Conservation (phyloP, 92 coral and sea anemone species). For the Galaxea fascicularis region DNA sequence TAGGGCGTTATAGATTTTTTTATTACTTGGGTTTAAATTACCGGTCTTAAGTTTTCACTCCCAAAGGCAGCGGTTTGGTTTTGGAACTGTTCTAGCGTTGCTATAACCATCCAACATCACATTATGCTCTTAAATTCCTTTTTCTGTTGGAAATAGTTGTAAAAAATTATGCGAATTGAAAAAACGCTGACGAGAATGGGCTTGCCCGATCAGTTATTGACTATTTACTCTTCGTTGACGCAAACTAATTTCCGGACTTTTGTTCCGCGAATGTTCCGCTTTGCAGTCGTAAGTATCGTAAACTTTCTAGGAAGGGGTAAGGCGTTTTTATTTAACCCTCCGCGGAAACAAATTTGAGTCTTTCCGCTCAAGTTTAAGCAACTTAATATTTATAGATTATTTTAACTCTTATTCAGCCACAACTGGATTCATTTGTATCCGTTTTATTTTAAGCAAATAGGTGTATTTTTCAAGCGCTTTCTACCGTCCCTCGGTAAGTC, state of each 20-base stretch:
- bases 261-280: background rate
- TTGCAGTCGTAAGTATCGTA: background rate
- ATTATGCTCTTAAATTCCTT: too few species aligned
- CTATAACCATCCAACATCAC: too few species aligned
- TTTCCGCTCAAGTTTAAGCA: constrained; percentile 36
- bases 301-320: constrained; percentile 46
- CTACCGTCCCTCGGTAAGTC: background rate
- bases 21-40: background rate
- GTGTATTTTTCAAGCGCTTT: background rate
- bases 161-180: too few species aligned
- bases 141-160: background rate
- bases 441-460: background rate
- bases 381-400: constrained; percentile 16
- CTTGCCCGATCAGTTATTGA: constrained; percentile 30
- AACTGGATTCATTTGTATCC: background rate
- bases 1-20: background rate
- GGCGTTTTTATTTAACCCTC: background rate
- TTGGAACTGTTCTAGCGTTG: too few species aligned
- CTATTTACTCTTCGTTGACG: constrained; percentile 14
- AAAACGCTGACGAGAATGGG: constrained; percentile 5
- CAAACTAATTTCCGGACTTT: constrained; percentile 16
- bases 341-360: background rate
- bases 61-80: too few species aligned
- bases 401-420: background rate
- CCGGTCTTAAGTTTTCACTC: background rate